phyloP scores from a whole-genome alignment of 2,888 invertebrate species.

The Tenthredo amoena region DNA sequence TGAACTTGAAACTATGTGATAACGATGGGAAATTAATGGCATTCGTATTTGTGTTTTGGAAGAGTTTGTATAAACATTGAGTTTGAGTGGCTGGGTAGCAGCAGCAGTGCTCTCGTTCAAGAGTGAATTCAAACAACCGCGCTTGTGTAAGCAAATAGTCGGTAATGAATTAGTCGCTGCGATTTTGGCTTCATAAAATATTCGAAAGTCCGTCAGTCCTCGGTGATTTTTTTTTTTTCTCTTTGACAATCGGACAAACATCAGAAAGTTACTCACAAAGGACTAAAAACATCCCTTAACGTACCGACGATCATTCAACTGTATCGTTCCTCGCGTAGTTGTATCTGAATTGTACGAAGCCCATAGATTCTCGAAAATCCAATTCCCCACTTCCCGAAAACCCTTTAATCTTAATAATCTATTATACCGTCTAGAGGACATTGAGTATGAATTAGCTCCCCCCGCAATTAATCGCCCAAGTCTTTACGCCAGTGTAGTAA shows the following conservation, averaged over 20 bases:
- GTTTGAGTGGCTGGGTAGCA: conserved; percentile 39
- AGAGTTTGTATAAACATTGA: conserved; percentile 53
- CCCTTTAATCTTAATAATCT: conserved; percentile 66
- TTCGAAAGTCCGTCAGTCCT: conserved; percentile 2
- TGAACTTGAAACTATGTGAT: conserved; percentile 33
- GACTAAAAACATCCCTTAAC: background rate
- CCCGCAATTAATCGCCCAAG: conserved; percentile 45
- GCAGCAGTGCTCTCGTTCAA: conserved; percentile 57
- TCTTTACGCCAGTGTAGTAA: conserved; percentile 58
- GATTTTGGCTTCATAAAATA: conserved; percentile 25
- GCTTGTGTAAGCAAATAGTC: conserved; percentile 62
- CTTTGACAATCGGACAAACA: conserved; percentile 48
- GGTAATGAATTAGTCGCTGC: conserved; percentile 67
- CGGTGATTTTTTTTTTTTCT: conserved; percentile 5
- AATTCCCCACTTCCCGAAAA: conserved; percentile 38
- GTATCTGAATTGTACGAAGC: background rate
- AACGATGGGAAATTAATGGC: conserved; percentile 62
- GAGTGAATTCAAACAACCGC: conserved; percentile 59
- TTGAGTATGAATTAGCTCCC: conserved; percentile 65
- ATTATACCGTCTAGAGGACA: conserved; percentile 64
- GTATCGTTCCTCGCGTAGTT: background rate
- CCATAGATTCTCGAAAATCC: background rate
- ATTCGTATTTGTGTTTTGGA: conserved; percentile 60
- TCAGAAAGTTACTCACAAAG: background rate
- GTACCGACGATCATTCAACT: background rate